Percentiles rank a stretch among this genome's conserved stretches.
Conservation (phyloP, 2,888 invertebrate species). For the Laspeyria flexula region DNA sequence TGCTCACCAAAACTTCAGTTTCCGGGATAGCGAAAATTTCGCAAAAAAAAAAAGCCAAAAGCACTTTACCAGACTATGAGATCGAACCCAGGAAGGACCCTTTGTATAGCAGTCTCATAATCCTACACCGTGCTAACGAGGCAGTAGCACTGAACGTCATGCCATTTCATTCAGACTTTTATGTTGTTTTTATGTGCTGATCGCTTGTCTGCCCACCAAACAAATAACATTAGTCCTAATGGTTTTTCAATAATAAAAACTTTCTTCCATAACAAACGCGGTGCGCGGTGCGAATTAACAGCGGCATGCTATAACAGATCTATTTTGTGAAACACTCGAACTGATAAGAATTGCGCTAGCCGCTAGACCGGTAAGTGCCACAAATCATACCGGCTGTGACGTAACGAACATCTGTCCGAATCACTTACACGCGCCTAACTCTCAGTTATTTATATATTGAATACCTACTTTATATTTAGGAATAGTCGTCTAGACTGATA, state of each 20-base stretch:
- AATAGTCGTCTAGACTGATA: too few species aligned
- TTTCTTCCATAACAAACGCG: background rate
- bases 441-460: background rate
- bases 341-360: too few species aligned
- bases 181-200: background rate
- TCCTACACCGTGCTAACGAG: too few species aligned
- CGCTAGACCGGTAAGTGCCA: too few species aligned
- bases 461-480: background rate
- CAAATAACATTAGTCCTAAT: background rate
- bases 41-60: too few species aligned
- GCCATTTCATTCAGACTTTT: background rate
- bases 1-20: too few species aligned
- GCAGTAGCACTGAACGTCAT: background rate
- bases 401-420: background rate
- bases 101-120: too few species aligned
- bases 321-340: too few species aligned
- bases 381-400: background rate
- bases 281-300: background rate
- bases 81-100: too few species aligned
- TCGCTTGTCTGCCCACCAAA: background rate
- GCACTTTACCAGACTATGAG: too few species aligned
- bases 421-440: background rate
- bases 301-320: background rate
- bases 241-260: background rate
- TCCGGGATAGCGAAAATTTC: too few species aligned